Percentiles rank a stretch among this genome's conserved stretches.
phyloP scores from a whole-genome alignment of 1,140 invertebrate genomes.

The Leptinotarsa defecta region DNA sequence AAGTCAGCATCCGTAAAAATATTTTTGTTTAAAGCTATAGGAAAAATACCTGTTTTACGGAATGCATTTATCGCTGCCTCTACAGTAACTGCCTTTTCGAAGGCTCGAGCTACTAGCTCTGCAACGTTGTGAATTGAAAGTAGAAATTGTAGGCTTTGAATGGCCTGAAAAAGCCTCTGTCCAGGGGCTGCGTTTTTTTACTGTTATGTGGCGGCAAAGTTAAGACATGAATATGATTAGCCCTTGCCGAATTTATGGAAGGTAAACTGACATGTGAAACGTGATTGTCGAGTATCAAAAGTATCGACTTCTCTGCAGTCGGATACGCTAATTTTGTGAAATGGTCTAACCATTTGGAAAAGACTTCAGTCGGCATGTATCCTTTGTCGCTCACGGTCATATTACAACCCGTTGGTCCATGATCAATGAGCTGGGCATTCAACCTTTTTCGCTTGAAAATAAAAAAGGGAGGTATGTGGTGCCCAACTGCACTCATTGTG shows the following conservation, averaged over 20 bases:
- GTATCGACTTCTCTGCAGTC: conserved; percentile 17
- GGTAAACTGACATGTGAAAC: conserved; percentile 19
- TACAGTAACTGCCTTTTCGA: no score
- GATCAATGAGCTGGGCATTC: conserved; percentile 19
- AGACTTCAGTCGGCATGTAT: conserved; percentile 24
- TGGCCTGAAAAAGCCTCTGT: no score
- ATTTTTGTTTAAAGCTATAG: not conserved
- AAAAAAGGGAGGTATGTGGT: conserved; percentile 47
- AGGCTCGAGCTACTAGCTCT: no score
- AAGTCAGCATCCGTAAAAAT: not conserved
- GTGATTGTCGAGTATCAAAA: conserved; percentile 33
- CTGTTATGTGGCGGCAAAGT: not conserved
- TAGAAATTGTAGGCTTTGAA: no score
- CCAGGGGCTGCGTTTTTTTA: no score
- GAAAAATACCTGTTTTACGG: no score
- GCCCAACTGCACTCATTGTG: conserved; percentile 23
- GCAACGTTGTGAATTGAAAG: no score
- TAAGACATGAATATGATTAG: conserved; percentile 23
- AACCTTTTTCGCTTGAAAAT: not conserved
- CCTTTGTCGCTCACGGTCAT: conserved; percentile 21
- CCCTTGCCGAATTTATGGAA: not conserved
- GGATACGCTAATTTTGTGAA: conserved; percentile 31
- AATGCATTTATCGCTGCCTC: no score
- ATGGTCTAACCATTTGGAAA: conserved; percentile 32
- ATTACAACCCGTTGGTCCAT: not conserved